Conservation (phyloP, 2,797 vertebrate genomes). For the Characodon lateralis region DNA sequence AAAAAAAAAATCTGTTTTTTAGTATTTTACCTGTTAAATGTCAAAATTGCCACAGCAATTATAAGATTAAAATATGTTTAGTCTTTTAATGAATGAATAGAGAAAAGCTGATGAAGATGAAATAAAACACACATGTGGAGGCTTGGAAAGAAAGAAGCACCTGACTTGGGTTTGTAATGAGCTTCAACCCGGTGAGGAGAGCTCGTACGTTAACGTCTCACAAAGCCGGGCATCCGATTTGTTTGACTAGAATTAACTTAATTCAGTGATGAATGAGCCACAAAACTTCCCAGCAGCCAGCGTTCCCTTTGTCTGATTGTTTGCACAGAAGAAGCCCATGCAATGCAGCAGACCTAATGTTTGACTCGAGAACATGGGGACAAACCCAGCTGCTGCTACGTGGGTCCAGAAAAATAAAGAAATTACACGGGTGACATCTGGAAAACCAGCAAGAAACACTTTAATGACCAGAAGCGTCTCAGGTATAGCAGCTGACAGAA, state of each 20-base stretch:
- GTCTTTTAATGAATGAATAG: not conserved
- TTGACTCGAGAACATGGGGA: conserved; percentile 42
- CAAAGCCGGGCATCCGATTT: conserved; percentile 63
- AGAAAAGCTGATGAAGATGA: not conserved
- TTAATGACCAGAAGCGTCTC: not conserved
- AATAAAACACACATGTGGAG: not conserved
- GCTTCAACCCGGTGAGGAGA: conserved; percentile 27
- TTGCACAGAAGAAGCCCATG: conserved; percentile 34
- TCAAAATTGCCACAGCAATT: not conserved
- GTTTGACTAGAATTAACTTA: conserved; percentile 61
- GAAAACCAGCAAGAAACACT: conserved; percentile 16
- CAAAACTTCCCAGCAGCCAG: conserved; percentile 60
- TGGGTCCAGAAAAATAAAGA: conserved; percentile 34
- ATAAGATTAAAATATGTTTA: not conserved
- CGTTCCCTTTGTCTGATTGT: conserved; percentile 58
- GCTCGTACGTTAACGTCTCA: conserved; percentile 54
- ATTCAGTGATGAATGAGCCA: conserved; percentile 67
- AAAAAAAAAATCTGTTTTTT: not conserved
- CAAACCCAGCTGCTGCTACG: conserved; percentile 50
- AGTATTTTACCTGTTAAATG: not conserved
- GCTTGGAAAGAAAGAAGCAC: not conserved
- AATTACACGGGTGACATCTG: conserved; percentile 22
- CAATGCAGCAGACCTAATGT: conserved; percentile 44
- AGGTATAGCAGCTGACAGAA: not conserved
- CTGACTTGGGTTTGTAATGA: conserved; percentile 15